Evolutionary conservation across 2,888 invertebrate genomes (phyloP), one percentile per base, ranked within the genome.

Genomic region (Lasioglossum figueresi): DNA sequence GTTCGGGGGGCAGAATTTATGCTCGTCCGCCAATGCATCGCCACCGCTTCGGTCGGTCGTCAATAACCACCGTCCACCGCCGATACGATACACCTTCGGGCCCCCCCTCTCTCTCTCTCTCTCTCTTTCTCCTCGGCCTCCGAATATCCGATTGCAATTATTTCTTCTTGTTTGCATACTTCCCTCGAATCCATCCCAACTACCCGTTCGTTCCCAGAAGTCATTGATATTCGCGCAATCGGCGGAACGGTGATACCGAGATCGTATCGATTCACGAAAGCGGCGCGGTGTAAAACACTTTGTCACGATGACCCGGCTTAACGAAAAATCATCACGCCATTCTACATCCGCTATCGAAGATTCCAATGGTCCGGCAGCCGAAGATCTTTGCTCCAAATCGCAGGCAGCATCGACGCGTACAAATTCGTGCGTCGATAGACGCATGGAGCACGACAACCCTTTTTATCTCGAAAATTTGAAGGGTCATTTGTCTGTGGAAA

Each of bases 81-180:
- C 91, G 93, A 93, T 93, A 93, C 91, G 91, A 90, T 90, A 91
- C 92, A 93, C 85, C 93, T 92, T 88, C 90, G 84, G 83, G 88
- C 85, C 88, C 63, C 63, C n/a, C n/a, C n/a, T 4, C 59, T 31
- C 27, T 59, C 59, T 59, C 4, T 59, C 56, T 27, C 56, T 14
- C 27, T 59, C 59, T 27, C 27, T 63, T n/a, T 14, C 63, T 14
- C 63, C 31, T 88, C 90, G 88, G 93, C 87, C 85, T 91, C 90
- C 91, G 91, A 93, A 92, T 93, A 93, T 93, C 93, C 91, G 91
- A 93, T 93, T 93, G 93, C 93, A 92, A 93, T 93, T 88, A 88
- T 88, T 93, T 93, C 92, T 91, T 93, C 92, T 91, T 91, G 91
- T 92, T 92, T 90, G 90, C 89, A 90, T 91, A 78, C 87, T 79